These are phyloP conservation scores for Drosophila aldrichi DNA, from an alignment of 2,888 invertebrate genomes.

Conservation along the genomic window DNA sequence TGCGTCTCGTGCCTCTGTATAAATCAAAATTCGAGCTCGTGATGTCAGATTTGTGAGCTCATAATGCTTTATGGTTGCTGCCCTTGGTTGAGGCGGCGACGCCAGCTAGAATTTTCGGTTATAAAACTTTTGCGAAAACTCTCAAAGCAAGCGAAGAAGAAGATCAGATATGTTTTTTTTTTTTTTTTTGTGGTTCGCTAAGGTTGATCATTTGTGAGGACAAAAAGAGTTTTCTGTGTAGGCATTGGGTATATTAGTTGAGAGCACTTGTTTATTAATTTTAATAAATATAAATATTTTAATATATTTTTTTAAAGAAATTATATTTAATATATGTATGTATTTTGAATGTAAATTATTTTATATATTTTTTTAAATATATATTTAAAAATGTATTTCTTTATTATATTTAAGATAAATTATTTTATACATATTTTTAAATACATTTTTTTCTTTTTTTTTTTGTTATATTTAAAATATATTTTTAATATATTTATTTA, in stretches of 20 bases:
- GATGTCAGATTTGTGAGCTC: slow-evolving; percentile 70
- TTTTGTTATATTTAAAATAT: no score
- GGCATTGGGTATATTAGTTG: neutral
- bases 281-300: no score
- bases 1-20: slow-evolving; percentile 18
- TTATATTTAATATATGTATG: no score
- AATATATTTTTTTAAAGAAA: no score
- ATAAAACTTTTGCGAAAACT: neutral
- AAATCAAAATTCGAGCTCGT: slow-evolving; percentile 53
- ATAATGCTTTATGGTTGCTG: slow-evolving; percentile 32
- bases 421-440: no score
- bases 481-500: no score
- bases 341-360: no score
- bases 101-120: neutral
- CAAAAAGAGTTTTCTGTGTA: neutral
- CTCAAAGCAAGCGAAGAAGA: neutral
- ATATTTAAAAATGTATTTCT: no score
- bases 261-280: no score
- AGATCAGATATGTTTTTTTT: neutral
- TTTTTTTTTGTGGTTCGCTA: neutral
- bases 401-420: no score
- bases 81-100: slow-evolving; percentile 27
- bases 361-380: no score
- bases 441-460: no score
- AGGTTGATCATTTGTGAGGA: neutral